phyloP scores from a whole-genome alignment of 2,113 vertebrate genomes.

The Odobenus rosmarus region DNA sequence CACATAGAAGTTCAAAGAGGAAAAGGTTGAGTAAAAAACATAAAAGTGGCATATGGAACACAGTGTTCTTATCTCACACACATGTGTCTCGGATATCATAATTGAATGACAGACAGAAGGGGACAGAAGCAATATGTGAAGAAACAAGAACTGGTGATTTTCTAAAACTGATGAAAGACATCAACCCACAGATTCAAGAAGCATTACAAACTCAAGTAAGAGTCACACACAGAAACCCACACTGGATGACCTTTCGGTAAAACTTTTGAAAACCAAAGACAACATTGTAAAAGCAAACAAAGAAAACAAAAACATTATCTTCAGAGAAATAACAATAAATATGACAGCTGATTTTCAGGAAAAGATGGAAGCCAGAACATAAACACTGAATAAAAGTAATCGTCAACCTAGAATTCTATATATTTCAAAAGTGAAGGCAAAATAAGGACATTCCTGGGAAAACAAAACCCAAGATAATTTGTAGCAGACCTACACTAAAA shows the following conservation, averaged over 20 bases:
- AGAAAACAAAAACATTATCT: not conserved
- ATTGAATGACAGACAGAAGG: not conserved
- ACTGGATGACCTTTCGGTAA: not conserved
- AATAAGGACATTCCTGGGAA: not conserved
- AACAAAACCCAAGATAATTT: conserved; percentile 23
- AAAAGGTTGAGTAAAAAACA: not conserved
- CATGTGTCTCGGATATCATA: not conserved
- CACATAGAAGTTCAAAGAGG: not conserved
- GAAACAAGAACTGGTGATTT: not conserved
- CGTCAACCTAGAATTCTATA: not conserved
- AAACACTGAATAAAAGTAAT: not conserved
- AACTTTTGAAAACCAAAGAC: not conserved
- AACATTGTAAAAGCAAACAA: not conserved
- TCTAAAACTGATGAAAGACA: conserved; percentile 15
- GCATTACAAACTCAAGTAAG: not conserved
- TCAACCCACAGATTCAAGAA: conserved; percentile 25
- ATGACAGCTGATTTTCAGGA: not conserved
- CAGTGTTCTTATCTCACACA: not conserved
- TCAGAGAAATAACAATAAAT: not conserved
- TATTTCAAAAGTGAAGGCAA: conserved; percentile 8
- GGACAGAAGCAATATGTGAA: not conserved
- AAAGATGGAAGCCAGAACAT: not conserved
- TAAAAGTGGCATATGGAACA: not conserved
- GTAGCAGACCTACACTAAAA: not conserved
- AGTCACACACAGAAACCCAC: not conserved